phyloP scores from a whole-genome alignment of 1,140 invertebrate genomes.

The Charaxes varanes region DNA sequence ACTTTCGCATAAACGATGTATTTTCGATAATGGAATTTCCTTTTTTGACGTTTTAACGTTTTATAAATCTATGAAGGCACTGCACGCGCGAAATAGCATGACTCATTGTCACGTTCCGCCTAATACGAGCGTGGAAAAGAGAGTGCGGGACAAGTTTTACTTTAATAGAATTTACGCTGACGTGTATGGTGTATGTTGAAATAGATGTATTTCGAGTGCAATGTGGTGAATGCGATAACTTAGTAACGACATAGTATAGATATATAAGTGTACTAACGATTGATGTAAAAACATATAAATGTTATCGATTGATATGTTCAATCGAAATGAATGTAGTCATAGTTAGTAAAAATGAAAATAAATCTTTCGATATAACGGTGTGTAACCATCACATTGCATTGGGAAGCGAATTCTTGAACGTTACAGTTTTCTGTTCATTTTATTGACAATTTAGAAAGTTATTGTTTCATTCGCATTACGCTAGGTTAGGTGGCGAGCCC shows the following conservation, averaged over 20 bases:
- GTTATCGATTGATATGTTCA: conserved; percentile 11
- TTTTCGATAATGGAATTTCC: too few species aligned
- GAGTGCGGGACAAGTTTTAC: too few species aligned
- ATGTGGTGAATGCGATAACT: conserved; percentile 9
- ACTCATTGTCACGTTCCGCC: too few species aligned
- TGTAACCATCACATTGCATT: conserved; percentile 10
- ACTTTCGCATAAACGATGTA: too few species aligned
- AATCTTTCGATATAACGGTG: conserved; percentile 7
- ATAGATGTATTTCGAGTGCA: conserved; percentile 8
- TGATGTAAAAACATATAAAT: conserved; percentile 16
- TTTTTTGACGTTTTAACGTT: too few species aligned
- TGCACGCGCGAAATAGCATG: too few species aligned
- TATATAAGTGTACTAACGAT: conserved; percentile 9
- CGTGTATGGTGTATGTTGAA: conserved; percentile 38
- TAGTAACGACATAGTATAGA: conserved; percentile 14
- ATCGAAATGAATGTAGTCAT: conserved; percentile 4
- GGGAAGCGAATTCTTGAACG: conserved; percentile 18
- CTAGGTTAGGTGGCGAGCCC: conserved; percentile 66
- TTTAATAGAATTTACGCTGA: conserved; percentile 66
- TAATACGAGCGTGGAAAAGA: too few species aligned
- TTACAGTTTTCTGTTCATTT: conserved; percentile 65
- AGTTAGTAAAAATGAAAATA: conserved; percentile 17
- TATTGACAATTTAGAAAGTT: conserved; percentile 65
- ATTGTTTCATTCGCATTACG: conserved; percentile 62
- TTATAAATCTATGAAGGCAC: too few species aligned